Evolutionary conservation across 2,113 vertebrate species (phyloP).

Genomic region (Burhinus oedicnemus): DNA sequence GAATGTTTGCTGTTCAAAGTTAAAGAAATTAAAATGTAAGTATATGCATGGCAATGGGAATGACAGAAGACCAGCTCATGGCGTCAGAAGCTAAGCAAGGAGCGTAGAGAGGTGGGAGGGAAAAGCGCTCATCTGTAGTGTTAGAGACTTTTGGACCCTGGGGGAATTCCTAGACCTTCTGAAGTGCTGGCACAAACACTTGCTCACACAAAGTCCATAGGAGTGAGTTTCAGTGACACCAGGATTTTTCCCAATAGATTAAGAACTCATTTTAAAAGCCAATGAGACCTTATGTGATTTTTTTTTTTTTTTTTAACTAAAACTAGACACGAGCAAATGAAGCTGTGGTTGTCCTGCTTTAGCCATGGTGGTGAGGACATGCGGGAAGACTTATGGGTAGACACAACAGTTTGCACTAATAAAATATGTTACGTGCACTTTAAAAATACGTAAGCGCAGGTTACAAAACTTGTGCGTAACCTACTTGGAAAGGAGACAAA

Average conservation of each 20-base stretch:
- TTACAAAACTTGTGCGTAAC: background rate
- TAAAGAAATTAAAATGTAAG: background rate
- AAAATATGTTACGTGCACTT: background rate
- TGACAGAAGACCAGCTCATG: background rate
- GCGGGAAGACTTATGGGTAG: background rate
- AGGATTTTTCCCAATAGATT: background rate
- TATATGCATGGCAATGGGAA: background rate
- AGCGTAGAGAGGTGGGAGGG: background rate
- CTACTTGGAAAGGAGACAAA: background rate
- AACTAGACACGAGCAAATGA: background rate
- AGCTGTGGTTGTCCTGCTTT: background rate
- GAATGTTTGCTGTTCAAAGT: background rate
- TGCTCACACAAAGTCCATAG: background rate
- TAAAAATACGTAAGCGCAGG: background rate
- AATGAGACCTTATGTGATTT: accelerated
- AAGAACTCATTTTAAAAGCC: background rate
- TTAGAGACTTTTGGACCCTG: background rate
- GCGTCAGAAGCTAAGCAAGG: background rate
- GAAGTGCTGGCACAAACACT: background rate
- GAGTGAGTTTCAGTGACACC: background rate
- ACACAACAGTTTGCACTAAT: background rate
- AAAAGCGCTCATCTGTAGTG: background rate
- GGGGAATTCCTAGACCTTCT: background rate
- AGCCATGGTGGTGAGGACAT: background rate
- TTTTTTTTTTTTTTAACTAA: background rate